Evolutionary conservation across 2,113 vertebrate genomes (phyloP), one percentile per base, ranked within the genome.

Genomic region (Ptilonorhynchus violaceus): DNA sequence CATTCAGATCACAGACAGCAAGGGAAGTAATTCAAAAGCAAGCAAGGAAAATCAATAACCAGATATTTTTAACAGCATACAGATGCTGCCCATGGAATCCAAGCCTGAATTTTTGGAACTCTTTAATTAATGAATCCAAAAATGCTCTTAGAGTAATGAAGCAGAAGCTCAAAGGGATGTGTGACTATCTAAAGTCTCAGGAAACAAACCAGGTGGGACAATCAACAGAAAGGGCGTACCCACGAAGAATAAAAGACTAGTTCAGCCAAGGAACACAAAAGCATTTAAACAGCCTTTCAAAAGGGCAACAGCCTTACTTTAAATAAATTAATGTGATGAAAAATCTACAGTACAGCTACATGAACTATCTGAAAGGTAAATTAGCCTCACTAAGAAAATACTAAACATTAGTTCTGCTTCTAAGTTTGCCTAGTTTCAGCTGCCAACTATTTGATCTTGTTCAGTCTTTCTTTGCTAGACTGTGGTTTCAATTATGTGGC

Each of bases 171-270:
- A 72, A 73, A 85, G 79, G 74, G 70, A 59, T 68, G 30, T 77
- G 37, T 59, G 52, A 79, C 60, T 79, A 20, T 64, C 58, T 79
- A 56, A 92, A 72, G 23, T 55, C 53, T 90, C 8, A 1, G 75
- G 67, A 93, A 96, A 94, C 46, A 85, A 88, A 90, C 35, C 74
- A 92, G 79, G 83, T 49, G 70, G 78, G 15, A 92, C n/a, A 60
- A 80, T 49, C 62, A 82, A 28, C 53, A 58, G 67, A 53, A 88
- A 88, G 92, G 74, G 70, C 0, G 1, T 62, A 62, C 7, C 42
- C 67, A 24, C 8, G 60, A 91, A 78, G 64, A 81, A 81, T 46
- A 87, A 70, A 70, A 53, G 13, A 67, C 24, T 47, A 16, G 37
- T 79, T 94, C 89, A 87, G 87, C 80, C 87, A 92, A 84, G 46